Evolutionary conservation across 2,113 vertebrate genomes (phyloP), one percentile per base, ranked within the genome.

Genomic region (Pedionomus torquatus): DNA sequence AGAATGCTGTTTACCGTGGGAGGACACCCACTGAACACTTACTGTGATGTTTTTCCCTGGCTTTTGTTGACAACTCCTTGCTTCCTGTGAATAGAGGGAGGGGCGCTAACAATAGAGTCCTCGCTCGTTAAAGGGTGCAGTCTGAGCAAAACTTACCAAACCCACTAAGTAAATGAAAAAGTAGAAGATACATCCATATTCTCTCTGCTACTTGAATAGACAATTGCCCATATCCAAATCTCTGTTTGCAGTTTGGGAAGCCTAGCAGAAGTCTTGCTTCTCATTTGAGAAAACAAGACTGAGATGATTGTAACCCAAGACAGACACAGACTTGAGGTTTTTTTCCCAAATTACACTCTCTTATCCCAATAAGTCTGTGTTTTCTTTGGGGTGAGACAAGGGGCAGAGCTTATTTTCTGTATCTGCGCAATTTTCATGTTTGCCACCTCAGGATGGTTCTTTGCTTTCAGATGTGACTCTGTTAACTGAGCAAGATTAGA

Each of bases 1-100:
- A 81, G 37, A 77, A 52, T 57, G 35, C 17, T 89, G 64, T 95
- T 97, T 87, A 28, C 41, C 49, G 83, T 95, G 83, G 83, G 91
- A 89, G 82, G 74, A 71, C 51, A 63, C 60, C 35, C 55, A 39
- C 28, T 39, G 61, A 77, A 52, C 33, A 19, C 63, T 81, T 68
- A 52, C 5, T 78, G 60, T 81, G 83, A 26, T 93, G 39, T 37
- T 90, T 66, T 61, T 51, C 5, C 4, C 0, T 0, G 1, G n/a
- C 41, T 92, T 89, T 76, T 74, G 19, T 70, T 95, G 72, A 78
- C 85, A 89, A 15, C 65, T 81, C 24, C 46, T 79, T 84, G 43
- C 52, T 84, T 83, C 64, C 52, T 64, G 33, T 87, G 88, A 89
- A n/a, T 61, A 68, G 71, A 86, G 46, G 94, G 94, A 90, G 60